Evolutionary conservation across 2,888 invertebrate species (phyloP).

Genomic region (Hyposoter didymator): DNA sequence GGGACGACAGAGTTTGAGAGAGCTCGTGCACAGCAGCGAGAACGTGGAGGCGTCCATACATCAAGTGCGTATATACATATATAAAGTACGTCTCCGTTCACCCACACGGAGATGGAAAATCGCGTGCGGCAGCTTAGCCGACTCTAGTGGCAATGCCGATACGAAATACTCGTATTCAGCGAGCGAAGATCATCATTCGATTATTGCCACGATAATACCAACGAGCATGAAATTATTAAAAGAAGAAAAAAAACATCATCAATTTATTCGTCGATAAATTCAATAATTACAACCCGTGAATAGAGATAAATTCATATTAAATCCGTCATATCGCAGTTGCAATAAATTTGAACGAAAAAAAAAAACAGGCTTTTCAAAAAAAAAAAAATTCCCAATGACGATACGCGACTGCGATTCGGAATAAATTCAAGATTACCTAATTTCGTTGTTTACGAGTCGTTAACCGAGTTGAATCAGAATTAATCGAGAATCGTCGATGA

Average conservation of each 20-base stretch:
- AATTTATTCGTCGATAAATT: conserved; percentile 2
- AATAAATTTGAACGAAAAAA: not conserved
- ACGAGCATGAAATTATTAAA: not conserved
- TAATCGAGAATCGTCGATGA: not conserved
- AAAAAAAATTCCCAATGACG: not conserved
- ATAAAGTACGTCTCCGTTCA: conserved; percentile 31
- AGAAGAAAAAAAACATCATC: not conserved
- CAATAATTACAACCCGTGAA: not conserved
- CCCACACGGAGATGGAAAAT: conserved; percentile 41
- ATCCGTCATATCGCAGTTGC: not conserved
- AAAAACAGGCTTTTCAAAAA: not conserved
- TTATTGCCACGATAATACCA: not conserved
- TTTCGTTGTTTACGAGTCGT: not conserved
- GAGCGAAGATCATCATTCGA: not conserved
- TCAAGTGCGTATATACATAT: not conserved
- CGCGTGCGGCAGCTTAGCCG: conserved; percentile 37
- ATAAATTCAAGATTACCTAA: not conserved
- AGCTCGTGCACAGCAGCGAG: conserved; percentile 50
- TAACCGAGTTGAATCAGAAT: not conserved
- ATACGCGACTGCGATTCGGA: not conserved
- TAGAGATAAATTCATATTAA: not conserved
- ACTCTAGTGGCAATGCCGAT: conserved; percentile 32
- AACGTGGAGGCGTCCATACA: conserved; percentile 49
- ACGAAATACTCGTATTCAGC: conserved; percentile 11
- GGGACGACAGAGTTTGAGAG: conserved; percentile 16